Evolutionary conservation across 2,113 vertebrate species (phyloP).

Genomic region (Bubalus kerabau): DNA sequence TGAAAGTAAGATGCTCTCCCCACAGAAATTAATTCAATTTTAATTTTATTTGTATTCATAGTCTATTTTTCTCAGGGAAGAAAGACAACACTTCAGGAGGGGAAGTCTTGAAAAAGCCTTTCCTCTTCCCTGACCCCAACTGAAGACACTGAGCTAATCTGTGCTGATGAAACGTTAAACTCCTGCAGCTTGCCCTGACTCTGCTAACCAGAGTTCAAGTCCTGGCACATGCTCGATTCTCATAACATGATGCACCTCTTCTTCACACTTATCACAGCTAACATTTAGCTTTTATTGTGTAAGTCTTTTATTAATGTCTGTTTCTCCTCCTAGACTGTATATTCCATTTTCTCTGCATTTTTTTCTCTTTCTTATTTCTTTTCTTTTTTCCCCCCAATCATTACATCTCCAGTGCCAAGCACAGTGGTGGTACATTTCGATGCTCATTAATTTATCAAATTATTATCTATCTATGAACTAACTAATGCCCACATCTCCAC

Average conservation of each 20-base stretch:
- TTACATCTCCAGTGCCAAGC: background rate
- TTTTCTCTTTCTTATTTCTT: background rate
- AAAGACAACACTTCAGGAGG: conserved; percentile 23
- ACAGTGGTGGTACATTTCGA: background rate
- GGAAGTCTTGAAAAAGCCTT: background rate
- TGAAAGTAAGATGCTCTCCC: conserved; percentile 49
- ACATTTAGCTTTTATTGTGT: background rate
- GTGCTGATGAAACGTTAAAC: background rate
- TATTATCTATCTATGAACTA: background rate
- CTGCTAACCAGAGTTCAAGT: background rate
- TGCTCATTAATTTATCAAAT: background rate
- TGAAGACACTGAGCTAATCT: background rate
- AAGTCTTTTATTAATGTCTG: background rate
- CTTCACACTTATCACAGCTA: background rate
- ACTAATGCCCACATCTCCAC: background rate
- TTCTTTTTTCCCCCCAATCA: no score
- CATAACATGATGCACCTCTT: background rate
- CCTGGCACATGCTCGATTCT: background rate
- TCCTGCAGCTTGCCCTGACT: background rate
- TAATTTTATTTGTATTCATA: conserved; percentile 58
- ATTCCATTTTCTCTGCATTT: background rate
- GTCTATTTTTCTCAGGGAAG: conserved; percentile 46
- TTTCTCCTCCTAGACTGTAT: background rate
- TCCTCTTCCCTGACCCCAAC: background rate
- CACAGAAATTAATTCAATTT: conserved; percentile 56